Evolutionary conservation across 2,113 vertebrate species (phyloP).

Genomic region (Saguinus imperator): DNA sequence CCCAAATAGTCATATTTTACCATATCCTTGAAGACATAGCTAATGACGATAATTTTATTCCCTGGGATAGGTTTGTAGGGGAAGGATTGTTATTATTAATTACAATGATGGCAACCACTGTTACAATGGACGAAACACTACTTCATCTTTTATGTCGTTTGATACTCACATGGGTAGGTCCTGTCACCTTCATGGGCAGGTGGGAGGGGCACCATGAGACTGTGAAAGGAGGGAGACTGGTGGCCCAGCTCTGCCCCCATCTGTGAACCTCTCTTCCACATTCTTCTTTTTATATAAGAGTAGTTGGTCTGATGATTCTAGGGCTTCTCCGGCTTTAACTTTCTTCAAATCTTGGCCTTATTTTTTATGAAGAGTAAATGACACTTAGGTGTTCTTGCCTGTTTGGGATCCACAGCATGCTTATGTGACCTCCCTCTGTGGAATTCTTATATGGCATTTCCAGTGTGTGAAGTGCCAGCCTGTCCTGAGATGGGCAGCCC

Average conservation of each 20-base stretch:
- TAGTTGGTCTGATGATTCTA: background rate
- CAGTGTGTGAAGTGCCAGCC: background rate
- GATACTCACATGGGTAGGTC: background rate
- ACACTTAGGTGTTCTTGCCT: background rate
- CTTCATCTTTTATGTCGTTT: background rate
- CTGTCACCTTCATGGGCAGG: background rate
- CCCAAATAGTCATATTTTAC: background rate
- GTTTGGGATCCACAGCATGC: background rate
- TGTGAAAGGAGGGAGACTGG: background rate
- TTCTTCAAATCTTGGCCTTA: background rate
- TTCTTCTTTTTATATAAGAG: background rate
- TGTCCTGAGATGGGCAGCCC: background rate
- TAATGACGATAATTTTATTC: background rate
- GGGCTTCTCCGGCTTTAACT: background rate
- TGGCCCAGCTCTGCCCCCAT: background rate
- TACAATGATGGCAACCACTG: background rate
- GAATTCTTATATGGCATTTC: background rate
- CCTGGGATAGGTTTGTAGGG: background rate
- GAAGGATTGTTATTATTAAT: background rate
- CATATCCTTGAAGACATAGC: background rate
- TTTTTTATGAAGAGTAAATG: background rate
- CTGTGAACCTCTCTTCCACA: background rate
- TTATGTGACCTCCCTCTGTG: background rate
- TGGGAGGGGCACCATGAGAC: background rate
- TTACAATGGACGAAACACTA: background rate